These are phyloP conservation scores for Anthoscopus minutus DNA, from an alignment of 2,113 vertebrate genomes.

Conservation along the genomic window DNA sequence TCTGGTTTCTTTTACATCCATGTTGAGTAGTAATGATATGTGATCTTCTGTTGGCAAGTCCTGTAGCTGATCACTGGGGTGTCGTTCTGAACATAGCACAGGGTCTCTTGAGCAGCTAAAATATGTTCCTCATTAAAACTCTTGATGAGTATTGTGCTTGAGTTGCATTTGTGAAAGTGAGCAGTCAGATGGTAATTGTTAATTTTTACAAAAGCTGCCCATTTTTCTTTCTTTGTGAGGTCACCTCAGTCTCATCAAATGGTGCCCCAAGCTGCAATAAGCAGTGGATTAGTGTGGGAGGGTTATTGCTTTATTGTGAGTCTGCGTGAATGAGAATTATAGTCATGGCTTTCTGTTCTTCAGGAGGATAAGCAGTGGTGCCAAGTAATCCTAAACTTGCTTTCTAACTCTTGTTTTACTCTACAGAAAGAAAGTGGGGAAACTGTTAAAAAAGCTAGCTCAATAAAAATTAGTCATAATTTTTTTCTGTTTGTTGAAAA, in stretches of 20 bases:
- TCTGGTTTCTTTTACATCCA: not conserved
- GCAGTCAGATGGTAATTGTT: not conserved
- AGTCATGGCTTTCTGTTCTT: not conserved
- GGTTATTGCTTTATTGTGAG: not conserved
- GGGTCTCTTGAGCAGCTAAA: not conserved
- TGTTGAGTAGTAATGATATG: not conserved
- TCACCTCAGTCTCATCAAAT: not conserved
- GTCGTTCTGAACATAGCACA: not conserved
- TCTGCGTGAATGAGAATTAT: not conserved
- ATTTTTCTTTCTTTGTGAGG: not conserved
- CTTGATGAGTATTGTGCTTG: not conserved
- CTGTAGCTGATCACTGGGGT: not conserved
- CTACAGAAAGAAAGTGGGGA: not conserved
- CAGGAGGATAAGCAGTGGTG: not conserved
- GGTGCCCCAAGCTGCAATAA: not conserved
- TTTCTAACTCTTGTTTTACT: not conserved
- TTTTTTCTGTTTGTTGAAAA: not conserved
- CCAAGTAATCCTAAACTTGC: not conserved
- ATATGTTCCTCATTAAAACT: not conserved
- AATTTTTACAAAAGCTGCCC: not conserved
- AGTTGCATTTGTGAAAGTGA: not conserved
- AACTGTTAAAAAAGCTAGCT: not conserved
- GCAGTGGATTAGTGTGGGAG: not conserved
- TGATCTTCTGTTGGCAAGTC: not conserved
- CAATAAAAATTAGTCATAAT: not conserved